Evolutionary conservation across 2,113 vertebrate species (phyloP).

Genomic region (Pantherophis guttatus): DNA sequence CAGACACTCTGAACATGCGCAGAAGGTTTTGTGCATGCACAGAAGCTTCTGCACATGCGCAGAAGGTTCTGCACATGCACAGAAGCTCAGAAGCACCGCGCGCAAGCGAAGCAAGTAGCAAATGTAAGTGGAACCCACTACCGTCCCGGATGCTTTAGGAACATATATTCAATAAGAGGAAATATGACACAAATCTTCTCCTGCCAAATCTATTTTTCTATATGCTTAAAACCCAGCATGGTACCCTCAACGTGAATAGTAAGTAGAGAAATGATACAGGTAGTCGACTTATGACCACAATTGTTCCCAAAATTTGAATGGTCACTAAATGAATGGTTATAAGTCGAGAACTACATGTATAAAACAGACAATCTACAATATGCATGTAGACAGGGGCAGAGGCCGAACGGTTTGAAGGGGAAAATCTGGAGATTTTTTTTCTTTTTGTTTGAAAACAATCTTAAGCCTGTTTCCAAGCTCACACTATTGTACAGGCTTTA

Average conservation of each 20-base stretch:
- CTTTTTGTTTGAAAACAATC: not conserved
- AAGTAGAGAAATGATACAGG: not conserved
- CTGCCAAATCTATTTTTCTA: not conserved
- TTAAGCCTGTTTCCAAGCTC: not conserved
- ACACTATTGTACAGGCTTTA: not conserved
- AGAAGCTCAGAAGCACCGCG: too few species aligned
- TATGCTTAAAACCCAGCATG: not conserved
- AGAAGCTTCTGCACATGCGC: too few species aligned
- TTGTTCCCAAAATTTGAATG: not conserved
- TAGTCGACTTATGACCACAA: not conserved
- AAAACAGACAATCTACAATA: not conserved
- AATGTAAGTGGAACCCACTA: too few species aligned
- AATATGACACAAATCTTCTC: not conserved
- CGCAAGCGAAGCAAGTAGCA: too few species aligned
- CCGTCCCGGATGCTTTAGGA: not conserved
- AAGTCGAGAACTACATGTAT: not conserved
- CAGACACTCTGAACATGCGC: too few species aligned
- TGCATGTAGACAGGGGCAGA: not conserved
- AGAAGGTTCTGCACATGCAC: too few species aligned
- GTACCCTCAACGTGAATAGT: not conserved
- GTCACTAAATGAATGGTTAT: too few species aligned
- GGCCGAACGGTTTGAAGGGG: not conserved
- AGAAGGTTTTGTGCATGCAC: too few species aligned
- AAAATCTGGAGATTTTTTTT: not conserved
- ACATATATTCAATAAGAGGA: not conserved